Evolutionary conservation across 2,797 vertebrate genomes (phyloP), one percentile per base, ranked within the genome.

Genomic region (Vireo griseus): DNA sequence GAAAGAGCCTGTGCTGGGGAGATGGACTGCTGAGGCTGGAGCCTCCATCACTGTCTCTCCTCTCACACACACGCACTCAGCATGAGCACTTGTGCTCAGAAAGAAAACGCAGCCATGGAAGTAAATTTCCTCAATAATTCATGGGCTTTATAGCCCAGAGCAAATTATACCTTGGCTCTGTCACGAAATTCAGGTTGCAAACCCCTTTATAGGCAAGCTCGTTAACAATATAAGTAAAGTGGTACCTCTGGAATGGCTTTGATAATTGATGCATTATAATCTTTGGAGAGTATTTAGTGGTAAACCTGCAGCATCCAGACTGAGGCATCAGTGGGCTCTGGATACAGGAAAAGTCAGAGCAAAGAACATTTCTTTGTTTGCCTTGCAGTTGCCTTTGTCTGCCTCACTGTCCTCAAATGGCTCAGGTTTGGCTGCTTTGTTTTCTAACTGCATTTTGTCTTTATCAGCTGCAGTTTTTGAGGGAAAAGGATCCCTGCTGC

Each of bases 101-200:
- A 72, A 48, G 87, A 71, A 91, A 93, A 90, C 0, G 72, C 81
- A 92, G 96, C 26, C 89, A 61, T 92, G 89, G 78, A 95, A 96
- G 69, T 90, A 95, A 97, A 97, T 95, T 91, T 84, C 63, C 76
- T 96, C 79, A 96, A 96, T 95, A 96, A 96, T 96, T 97, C 89
- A 96, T 90, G 62, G 63, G 85, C 62, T 94, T 96, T 95, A 84
- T 94, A 92, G 79, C 94, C 82, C 73, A 67, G 69, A 88, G 85
- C 91, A 96, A 96, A 94, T 92, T 92, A 96, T 96, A 95, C 82
- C 85, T 91, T 81, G 82, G 87, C 87, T 94, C 82, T 88, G 91
- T 76, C 57, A 8, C 55, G 86, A 81, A 95, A 94, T 91, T 94
- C 94, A 78, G 89, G 85, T 79, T 95, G 90, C 89, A 95, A 88